These are phyloP conservation scores for Stenchaetothrips biformis DNA, from an alignment of 2,888 invertebrate species.

Conservation along the genomic window DNA sequence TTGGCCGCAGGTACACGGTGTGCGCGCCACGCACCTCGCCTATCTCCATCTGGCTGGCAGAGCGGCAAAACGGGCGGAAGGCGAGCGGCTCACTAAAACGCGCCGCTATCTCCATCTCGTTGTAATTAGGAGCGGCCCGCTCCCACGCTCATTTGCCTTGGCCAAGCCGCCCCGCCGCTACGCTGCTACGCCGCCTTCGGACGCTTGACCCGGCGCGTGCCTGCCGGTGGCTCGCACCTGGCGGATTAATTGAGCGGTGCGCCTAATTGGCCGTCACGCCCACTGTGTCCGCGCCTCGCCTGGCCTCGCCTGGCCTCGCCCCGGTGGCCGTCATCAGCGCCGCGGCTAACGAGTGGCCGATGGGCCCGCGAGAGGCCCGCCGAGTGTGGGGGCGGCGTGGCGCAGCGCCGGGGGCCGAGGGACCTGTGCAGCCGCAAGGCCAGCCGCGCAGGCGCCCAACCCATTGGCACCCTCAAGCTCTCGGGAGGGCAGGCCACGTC, in stretches of 20 bases:
- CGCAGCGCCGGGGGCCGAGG: neutral
- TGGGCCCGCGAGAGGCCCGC: neutral
- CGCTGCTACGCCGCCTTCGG: too few relatives aligned
- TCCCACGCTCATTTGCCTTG: too few relatives aligned
- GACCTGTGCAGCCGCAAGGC: neutral
- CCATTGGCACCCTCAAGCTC: too few relatives aligned
- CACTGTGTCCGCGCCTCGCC: neutral
- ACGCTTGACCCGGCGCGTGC: neutral
- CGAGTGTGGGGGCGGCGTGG: neutral
- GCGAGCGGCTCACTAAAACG: too few relatives aligned
- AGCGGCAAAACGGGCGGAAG: neutral
- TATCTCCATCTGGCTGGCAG: neutral
- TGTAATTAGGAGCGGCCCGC: too few relatives aligned
- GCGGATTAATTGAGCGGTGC: slow-evolving; percentile 14
- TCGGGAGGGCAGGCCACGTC: too few relatives aligned
- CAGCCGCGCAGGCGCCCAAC: neutral
- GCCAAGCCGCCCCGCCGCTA: neutral
- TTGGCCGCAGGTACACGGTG: neutral
- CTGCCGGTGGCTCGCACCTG: neutral
- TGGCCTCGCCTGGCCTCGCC: neutral
- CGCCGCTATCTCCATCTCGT: too few relatives aligned
- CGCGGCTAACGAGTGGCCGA: too few relatives aligned
- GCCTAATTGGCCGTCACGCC: slow-evolving; percentile 11
- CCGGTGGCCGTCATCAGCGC: too few relatives aligned
- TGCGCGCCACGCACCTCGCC: neutral